Evolutionary conservation across 2,113 vertebrate species (phyloP).

Genomic region (Gymnocephalus cernua): DNA sequence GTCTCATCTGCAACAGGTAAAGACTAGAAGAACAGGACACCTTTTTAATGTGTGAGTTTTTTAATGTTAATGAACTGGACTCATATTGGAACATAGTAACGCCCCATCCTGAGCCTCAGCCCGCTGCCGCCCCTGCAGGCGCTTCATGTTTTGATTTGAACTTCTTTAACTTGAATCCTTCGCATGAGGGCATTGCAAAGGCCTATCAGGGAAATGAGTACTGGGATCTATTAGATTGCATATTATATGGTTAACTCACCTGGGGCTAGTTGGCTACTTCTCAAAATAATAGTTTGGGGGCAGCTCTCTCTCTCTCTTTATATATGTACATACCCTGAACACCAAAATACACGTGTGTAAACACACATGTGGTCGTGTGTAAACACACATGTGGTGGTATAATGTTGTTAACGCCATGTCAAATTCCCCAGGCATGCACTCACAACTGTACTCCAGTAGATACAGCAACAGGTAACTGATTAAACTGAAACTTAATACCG

Average conservation of each 20-base stretch:
- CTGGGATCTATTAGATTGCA: neutral
- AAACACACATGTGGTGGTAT: slow-evolving; percentile 31
- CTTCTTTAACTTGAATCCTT: slow-evolving; percentile 5
- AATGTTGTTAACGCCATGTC: neutral
- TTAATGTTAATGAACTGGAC: neutral
- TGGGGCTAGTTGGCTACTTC: neutral
- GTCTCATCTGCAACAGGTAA: slow-evolving; percentile 67
- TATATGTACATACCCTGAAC: neutral
- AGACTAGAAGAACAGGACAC: neutral
- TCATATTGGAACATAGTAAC: neutral
- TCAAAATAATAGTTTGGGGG: neutral
- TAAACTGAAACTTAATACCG: neutral
- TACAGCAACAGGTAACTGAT: neutral
- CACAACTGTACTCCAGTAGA: neutral
- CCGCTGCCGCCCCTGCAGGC: neutral
- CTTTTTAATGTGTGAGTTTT: neutral
- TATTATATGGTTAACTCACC: neutral
- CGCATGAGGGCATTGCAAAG: neutral
- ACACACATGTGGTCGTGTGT: slow-evolving; percentile 13
- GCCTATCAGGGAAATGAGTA: neutral
- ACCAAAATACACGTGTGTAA: slow-evolving; percentile 20
- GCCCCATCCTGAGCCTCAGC: neutral
- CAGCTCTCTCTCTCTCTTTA: neutral
- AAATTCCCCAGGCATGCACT: neutral
- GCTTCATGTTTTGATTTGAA: neutral